Evolutionary conservation across 2,113 vertebrate species (phyloP).

Genomic region (Crotalus tigris): DNA sequence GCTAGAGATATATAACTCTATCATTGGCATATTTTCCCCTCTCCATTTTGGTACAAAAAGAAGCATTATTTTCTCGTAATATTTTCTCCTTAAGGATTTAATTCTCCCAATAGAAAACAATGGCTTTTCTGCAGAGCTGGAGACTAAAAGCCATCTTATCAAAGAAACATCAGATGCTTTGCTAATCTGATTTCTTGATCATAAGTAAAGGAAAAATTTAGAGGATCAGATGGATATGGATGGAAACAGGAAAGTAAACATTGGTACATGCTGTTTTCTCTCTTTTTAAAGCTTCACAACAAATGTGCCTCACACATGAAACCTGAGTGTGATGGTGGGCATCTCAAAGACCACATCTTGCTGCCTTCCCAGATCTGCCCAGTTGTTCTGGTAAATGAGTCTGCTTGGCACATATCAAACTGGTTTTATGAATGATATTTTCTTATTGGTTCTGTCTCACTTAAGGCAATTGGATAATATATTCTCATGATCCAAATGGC

Average conservation of each 20-base stretch:
- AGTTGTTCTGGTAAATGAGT: slow-evolving; percentile 77
- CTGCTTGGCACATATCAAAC: neutral
- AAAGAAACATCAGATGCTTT: neutral
- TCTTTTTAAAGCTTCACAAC: slow-evolving; percentile 84
- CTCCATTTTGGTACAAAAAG: neutral
- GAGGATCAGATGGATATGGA: neutral
- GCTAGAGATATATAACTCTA: neutral
- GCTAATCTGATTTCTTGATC: neutral
- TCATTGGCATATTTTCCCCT: neutral
- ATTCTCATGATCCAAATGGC: neutral
- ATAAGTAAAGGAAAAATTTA: neutral
- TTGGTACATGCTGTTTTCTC: neutral
- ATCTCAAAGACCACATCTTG: slow-evolving; percentile 87
- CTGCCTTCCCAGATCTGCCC: slow-evolving; percentile 87
- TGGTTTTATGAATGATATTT: neutral
- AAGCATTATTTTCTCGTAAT: neutral
- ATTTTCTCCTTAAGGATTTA: neutral
- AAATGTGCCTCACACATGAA: slow-evolving; percentile 89
- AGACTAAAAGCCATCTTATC: neutral
- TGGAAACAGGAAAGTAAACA: neutral
- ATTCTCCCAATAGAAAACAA: neutral
- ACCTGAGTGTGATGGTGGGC: slow-evolving; percentile 85
- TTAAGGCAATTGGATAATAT: neutral
- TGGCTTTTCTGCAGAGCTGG: neutral
- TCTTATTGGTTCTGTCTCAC: neutral